Base-by-base conservation (phyloP, 2,113 vertebrate genomes). In the Polypterus bichir region DNA sequence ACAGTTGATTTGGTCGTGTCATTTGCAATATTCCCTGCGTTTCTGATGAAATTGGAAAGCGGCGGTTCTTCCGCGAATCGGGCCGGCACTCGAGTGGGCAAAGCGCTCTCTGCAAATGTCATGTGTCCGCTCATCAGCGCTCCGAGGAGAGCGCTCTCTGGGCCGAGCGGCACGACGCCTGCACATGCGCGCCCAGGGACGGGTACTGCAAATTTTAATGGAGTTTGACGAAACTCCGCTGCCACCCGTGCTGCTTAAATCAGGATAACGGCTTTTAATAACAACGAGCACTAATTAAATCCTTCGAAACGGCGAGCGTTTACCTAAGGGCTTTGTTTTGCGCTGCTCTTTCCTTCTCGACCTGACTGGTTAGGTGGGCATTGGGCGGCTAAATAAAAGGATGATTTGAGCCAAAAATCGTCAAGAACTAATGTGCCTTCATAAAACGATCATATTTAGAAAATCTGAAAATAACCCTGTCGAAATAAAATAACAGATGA, bases 1-100 rank as follows among this genome's bases (percentile, higher is more conserved):
- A 91, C 91, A 89, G 90, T 93, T 95, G 92, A 98, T 98, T 97
- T 96, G 92, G 88, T 88, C 82, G 83, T 94, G 94, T 97, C 96
- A 92, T 91, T 93, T 80, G 89, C 92, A 98, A 98, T 98, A 95
- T 94, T 91, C 90, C 86, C 89, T 83, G 76, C 88, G 84, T 87
- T 86, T 88, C 86, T 98, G 92, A 97, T 87, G 92, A 83, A 87
- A 88, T 86, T 86, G 86, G 84, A 89, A 63, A 89, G 83, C 86
- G 88, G 81, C 79, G 84, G 85, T 86, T 88, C 86, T 82, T 76
- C 85, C 86, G 84, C 79, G 83, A 84, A 89, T 87, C 86, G 87
- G 84, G 83, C 86, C 87, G 82, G 84, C 87, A 88, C 88, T 87
- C 86, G 71, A 83, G 87, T 84, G 83, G 83, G 80, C 81, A 86